These are phyloP conservation scores for Drosophila ohnishii DNA, from an alignment of 1,140 invertebrate genomes.

Conservation along the genomic window DNA sequence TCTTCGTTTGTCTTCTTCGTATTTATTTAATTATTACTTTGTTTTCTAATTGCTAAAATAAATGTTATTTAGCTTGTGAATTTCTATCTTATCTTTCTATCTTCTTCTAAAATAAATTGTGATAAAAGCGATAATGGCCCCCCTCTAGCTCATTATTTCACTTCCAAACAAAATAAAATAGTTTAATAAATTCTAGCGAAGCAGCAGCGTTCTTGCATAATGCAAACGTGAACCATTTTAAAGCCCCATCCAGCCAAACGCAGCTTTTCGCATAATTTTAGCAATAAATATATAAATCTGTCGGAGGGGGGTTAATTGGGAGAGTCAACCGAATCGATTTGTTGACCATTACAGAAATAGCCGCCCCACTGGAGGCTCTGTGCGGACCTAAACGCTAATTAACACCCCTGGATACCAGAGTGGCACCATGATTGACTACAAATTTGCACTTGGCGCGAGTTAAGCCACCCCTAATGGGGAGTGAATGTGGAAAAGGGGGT, in stretches of 20 bases:
- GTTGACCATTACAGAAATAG: slow-evolving; percentile 50
- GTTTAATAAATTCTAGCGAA: neutral
- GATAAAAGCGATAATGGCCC: too few species aligned
- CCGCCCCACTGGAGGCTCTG: slow-evolving; percentile 12
- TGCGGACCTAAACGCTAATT: slow-evolving; percentile 47
- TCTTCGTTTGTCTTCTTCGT: too few species aligned
- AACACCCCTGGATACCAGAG: slow-evolving; percentile 41
- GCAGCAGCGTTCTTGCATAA: neutral
- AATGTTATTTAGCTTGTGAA: too few species aligned
- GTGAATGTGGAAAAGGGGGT: neutral
- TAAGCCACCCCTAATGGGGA: slow-evolving; percentile 12
- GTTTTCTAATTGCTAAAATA: too few species aligned
- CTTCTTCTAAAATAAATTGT: too few species aligned
- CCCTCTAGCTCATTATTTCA: neutral
- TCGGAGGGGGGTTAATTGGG: slow-evolving; percentile 44
- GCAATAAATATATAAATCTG: slow-evolving; percentile 52
- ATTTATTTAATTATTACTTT: too few species aligned
- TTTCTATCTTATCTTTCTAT: too few species aligned
- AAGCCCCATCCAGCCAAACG: neutral
- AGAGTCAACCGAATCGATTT: slow-evolving; percentile 39
- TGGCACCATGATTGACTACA: slow-evolving; percentile 69
- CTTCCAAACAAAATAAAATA: neutral
- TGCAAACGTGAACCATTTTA: slow-evolving; percentile 20
- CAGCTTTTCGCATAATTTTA: slow-evolving; percentile 24
- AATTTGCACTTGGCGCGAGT: slow-evolving; percentile 64